Base-by-base conservation (phyloP, 2,888 invertebrate genomes). In the Ectropis crepuscularia region DNA sequence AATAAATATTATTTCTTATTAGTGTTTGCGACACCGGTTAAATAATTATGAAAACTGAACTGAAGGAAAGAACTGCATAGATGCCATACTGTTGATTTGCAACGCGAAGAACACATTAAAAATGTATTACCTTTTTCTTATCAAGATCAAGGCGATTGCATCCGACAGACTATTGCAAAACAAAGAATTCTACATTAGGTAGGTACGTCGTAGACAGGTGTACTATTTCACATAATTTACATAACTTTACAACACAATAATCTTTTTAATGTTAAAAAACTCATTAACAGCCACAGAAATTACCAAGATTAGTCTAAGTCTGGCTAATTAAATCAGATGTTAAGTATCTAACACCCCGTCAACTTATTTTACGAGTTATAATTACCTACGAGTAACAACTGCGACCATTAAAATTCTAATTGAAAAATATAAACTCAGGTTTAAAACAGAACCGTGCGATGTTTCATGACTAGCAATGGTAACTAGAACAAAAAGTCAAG, bases 121-220 rank as follows among this genome's bases (percentile, higher is more conserved):
- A 54, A 57, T 50, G 12, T 48, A 66, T 69, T 63, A 66, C 64
- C 43, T 63, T 51, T 68, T 67, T 64, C 53, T 64, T 68, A 68
- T 68, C 68, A 70, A 68, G 66, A 71, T 71, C 68, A 61, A 68
- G 53, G 61, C 55, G 50, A 61, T 57, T 60, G 57, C 57, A 60
- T 48, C 36, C 51, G 60, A 47, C 64, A 55, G 54, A 57, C 62
- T 55, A 48, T 69, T 51, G 38, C 61, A 47, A 65, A 60, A 58
- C 54, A 61, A 58, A 57, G 39, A 51, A 8, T 12, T 45, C 37
- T 45, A 65, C 63, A 39, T 47, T 63, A 41, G 16, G 16, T 28
- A 28, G 16, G 16, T 28, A 28, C 16, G 49, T 61, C 48, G 54
- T 63, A 61, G 63, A 58, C 43, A 51, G 45, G 16, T 57, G 55